Evolutionary conservation across 2,797 vertebrate species (phyloP).

Genomic region (Trachurus trachurus): DNA sequence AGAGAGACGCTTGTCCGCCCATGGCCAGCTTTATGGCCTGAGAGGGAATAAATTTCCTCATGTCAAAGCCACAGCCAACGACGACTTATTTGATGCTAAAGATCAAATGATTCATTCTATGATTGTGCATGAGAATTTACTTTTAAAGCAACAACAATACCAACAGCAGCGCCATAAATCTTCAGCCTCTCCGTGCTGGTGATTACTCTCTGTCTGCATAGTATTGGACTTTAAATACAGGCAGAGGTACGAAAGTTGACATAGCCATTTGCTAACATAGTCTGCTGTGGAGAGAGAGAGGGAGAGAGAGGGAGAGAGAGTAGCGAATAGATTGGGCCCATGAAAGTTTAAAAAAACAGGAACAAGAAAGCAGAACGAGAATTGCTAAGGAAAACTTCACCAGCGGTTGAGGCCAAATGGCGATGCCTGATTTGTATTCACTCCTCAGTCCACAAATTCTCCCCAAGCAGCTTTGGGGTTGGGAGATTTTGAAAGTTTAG

Average conservation of each 20-base stretch:
- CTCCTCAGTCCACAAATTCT: constrained; percentile 60
- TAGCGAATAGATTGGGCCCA: constrained; percentile 43
- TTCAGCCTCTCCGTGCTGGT: constrained; percentile 46
- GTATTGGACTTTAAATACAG: constrained; percentile 68
- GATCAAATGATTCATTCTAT: constrained; percentile 82
- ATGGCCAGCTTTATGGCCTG: constrained; percentile 78
- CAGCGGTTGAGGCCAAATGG: constrained; percentile 54
- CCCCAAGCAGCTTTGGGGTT: constrained; percentile 65
- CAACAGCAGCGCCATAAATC: constrained; percentile 72
- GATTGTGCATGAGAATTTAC: constrained; percentile 82
- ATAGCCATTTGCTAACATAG: constrained; percentile 68
- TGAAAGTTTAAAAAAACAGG: constrained; percentile 56
- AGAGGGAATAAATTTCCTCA: constrained; percentile 81
- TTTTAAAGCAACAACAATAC: constrained; percentile 78
- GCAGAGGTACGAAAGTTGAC: constrained; percentile 62
- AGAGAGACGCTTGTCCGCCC: constrained; percentile 80
- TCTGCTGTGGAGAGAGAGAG: constrained; percentile 29
- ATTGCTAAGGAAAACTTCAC: constrained; percentile 51
- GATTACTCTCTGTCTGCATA: constrained; percentile 73
- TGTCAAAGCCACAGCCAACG: constrained; percentile 77
- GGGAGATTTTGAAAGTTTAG: constrained; percentile 71
- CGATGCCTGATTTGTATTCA: constrained; percentile 76
- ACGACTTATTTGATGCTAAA: constrained; percentile 80
- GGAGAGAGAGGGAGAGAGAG: not conserved
- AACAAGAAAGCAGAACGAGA: constrained; percentile 55